Base-by-base conservation (phyloP, 2,888 invertebrate genomes). In the Mythimna loreyi region DNA sequence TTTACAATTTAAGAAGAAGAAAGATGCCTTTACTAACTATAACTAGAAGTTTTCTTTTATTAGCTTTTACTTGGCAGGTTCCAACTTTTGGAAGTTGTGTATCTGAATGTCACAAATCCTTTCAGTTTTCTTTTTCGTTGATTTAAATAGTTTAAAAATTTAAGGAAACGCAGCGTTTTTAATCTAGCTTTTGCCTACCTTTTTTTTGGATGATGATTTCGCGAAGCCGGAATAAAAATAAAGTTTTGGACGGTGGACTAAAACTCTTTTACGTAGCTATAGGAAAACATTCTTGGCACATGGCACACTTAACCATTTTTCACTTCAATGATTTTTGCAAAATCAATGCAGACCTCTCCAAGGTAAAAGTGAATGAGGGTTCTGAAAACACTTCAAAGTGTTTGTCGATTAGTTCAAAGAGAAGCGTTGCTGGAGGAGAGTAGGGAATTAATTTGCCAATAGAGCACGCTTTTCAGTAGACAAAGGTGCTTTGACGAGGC, bases 371-470 rank as follows among this genome's bases (percentile, higher is more conserved):
- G 75, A 85, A 83, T 84, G 81, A 84, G 78, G 81, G 79, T 79
- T 83, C 73, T 82, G 74, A 86, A 87, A 87, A 87, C 84, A 86
- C 86, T 87, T 88, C 85, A 88, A 89, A 90, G 87, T 86, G 82
- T 83, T 86, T 87, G 86, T 88, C 85, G 82, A 87, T 86, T 82
- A 75, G 79, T 82, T 89, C 88, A 92, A 90, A 91, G 89, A 86
- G 85, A 86, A 86, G 78, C 82, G 82, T 82, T 84, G 79, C 84
- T 82, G 81, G 76, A 81, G 80, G 80, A 79, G 81, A 86, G 86
- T 85, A 85, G 85, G 81, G 85, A 90, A 93, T 92, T 92, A 93
- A 92, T 91, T 92, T 91, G 89, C 89, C 90, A 90, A 92, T 90
- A 90, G 85, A 88, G 86, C 86, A 84, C 83, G 87, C 88, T 86